Conservation (phyloP, 2,888 invertebrate species). For the Salticus scenicus region DNA sequence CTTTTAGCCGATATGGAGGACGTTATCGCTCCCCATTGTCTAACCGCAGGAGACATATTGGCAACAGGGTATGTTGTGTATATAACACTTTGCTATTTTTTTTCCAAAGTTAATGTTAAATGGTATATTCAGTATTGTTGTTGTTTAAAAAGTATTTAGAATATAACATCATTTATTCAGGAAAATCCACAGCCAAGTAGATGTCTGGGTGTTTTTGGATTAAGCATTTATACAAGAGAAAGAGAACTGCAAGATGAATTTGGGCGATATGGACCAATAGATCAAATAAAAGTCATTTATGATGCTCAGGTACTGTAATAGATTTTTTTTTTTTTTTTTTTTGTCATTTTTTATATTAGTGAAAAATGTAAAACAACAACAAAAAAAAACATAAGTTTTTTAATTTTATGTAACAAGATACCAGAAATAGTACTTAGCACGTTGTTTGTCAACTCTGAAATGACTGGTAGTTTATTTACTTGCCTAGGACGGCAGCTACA, state of each 20-base stretch:
- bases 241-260: conserved; percentile 94
- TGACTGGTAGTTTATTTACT: too few relatives aligned
- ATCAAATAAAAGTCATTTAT: conserved; percentile 94
- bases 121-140: not conserved
- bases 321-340: too few relatives aligned
- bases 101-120: too few relatives aligned
- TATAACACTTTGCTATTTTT: not conserved
- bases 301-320: conserved; percentile 88
- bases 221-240: conserved; percentile 94
- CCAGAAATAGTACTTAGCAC: too few relatives aligned
- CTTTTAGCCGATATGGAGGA: conserved; percentile 73
- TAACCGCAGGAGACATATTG: conserved; percentile 84
- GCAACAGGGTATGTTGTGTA: conserved; percentile 81
- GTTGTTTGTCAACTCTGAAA: too few relatives aligned
- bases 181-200: conserved; percentile 85
- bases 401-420: too few relatives aligned
- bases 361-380: too few relatives aligned
- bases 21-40: conserved; percentile 89
- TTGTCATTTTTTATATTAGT: too few relatives aligned
- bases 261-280: conserved; percentile 92
- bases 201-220: conserved; percentile 95
- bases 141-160: too few relatives aligned
- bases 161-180: conserved; percentile 22
- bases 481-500: too few relatives aligned
- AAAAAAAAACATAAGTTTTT: too few relatives aligned